Evolutionary conservation across 2,113 vertebrate species (phyloP), one percentile per base, ranked within the genome.

Genomic region (Ptilonorhynchus violaceus): DNA sequence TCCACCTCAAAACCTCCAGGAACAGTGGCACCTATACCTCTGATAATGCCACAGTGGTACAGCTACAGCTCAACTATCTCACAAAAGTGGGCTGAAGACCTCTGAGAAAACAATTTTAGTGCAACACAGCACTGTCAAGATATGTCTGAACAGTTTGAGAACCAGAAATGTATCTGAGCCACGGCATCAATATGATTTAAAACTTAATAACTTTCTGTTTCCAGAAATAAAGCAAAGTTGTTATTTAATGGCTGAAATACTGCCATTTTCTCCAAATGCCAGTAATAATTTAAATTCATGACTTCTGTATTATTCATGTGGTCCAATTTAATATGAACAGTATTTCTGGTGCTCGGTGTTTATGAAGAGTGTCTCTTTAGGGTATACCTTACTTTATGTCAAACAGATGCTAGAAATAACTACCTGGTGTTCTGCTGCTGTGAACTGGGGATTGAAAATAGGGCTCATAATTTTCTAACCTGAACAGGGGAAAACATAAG

Each of bases 281-380:
- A 97, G 96, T 89, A 96, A 97, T 98, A 96, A 97, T 98, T 98
- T 97, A 97, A 97, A 98, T 98, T 97, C 96, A 97, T 95, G 95
- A 87, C 89, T 98, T 97, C 95, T 97, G 78, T 96, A 97, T 98
- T 97, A 98, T 98, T 98, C 96, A 97, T 97, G 77, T 82, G 93
- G 89, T 84, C 88, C 92, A 88, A 93, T 97, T 97, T 98, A 98
- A 98, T 98, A 96, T 1, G 64, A 97, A 92, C 90, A 95, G 96
- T 96, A 96, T 97, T 98, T 98, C 96, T 97, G 82, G 77, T 74
- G 79, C 89, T 97, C 91, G 41, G 1, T 96, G 95, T 97, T 98
- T 97, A 97, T 96, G 96, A 97, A 95, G 87, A 94, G 91, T 73
- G 41, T 85, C 87, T 97, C 97, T 97, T 97, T 82, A 88, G 96